These are phyloP conservation scores for Smittia sp. DNA, from an alignment of 2,888 invertebrate species.

Conservation along the genomic window DNA sequence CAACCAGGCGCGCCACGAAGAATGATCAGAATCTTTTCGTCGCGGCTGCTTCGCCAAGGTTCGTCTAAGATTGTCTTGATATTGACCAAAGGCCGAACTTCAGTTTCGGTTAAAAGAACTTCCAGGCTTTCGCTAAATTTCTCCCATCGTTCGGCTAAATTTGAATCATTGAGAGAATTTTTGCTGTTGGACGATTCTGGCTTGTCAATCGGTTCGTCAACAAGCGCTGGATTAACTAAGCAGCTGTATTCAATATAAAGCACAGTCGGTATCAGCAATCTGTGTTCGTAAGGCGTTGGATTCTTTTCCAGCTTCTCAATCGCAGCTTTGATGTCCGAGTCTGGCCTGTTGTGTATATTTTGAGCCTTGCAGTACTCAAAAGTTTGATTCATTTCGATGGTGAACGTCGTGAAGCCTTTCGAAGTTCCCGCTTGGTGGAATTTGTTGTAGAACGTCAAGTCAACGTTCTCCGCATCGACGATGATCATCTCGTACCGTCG, in stretches of 20 bases:
- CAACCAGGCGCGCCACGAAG: constrained; percentile 93
- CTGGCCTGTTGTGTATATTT: constrained; percentile 78
- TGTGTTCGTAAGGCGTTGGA: constrained; percentile 14
- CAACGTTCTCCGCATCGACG: constrained; percentile 86
- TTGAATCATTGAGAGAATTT: no score
- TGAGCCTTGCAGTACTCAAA: constrained; percentile 72
- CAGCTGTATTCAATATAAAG: constrained; percentile 31
- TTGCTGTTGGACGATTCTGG: no score
- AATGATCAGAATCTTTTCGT: constrained; percentile 72
- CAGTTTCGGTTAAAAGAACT: no score
- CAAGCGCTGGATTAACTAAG: background rate
- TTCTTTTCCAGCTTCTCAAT: constrained; percentile 43
- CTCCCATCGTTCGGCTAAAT: no score
- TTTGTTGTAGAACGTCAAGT: constrained; percentile 76
- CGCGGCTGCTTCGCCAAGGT: background rate
- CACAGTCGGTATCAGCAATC: constrained; percentile 1
- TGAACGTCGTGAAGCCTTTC: constrained; percentile 55
- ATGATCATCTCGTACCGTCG: constrained; percentile 91
- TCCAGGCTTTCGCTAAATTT: no score
- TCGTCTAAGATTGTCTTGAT: background rate
- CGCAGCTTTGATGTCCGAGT: constrained; percentile 74
- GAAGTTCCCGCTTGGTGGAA: constrained; percentile 81
- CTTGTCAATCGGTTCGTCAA: no score
- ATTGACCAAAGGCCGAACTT: no score
- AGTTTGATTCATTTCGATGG: constrained; percentile 85